A percentile compares a stretch with the other conserved stretches of the same genome.
Conservation (phyloP, 2,797 vertebrate genomes). For the Euthynnus affinis region DNA sequence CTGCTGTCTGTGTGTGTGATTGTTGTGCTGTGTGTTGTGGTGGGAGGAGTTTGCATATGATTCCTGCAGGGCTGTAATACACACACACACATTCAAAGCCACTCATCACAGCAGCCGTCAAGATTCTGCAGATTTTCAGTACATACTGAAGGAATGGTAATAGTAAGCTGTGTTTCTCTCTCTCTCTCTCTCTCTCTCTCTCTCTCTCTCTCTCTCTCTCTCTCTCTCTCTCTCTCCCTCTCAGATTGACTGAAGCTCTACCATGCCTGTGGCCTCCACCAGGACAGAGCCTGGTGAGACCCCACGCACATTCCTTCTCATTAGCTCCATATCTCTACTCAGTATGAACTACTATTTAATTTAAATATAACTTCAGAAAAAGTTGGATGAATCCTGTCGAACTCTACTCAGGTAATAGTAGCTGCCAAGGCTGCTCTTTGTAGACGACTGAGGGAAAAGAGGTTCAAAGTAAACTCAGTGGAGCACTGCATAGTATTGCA, state of each 20-base stretch:
- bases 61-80: not conserved
- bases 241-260: conserved; percentile 67
- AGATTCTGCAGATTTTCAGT: not conserved
- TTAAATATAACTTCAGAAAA: too few species aligned
- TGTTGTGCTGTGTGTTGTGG: conserved; percentile 1
- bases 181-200: not conserved
- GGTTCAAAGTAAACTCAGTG: too few species aligned
- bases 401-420: too few species aligned
- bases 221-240: conserved; percentile 26
- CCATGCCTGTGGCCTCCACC: conserved; percentile 83
- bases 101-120: too few species aligned
- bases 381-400: too few species aligned
- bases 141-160: not conserved
- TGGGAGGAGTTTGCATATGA: not conserved
- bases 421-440: too few species aligned
- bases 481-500: too few species aligned
- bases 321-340: conserved; percentile 3
- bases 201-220: conserved; percentile 24
- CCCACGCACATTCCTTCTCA: conserved; percentile 5
- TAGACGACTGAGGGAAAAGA: too few species aligned
- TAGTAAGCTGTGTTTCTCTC: not conserved
- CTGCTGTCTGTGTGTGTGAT: not conserved
- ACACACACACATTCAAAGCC: not conserved
- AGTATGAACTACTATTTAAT: not conserved
- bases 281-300: conserved; percentile 81